These are phyloP conservation scores for Drosophila kambysellisi DNA, from an alignment of 2,888 invertebrate genomes.

Conservation along the genomic window DNA sequence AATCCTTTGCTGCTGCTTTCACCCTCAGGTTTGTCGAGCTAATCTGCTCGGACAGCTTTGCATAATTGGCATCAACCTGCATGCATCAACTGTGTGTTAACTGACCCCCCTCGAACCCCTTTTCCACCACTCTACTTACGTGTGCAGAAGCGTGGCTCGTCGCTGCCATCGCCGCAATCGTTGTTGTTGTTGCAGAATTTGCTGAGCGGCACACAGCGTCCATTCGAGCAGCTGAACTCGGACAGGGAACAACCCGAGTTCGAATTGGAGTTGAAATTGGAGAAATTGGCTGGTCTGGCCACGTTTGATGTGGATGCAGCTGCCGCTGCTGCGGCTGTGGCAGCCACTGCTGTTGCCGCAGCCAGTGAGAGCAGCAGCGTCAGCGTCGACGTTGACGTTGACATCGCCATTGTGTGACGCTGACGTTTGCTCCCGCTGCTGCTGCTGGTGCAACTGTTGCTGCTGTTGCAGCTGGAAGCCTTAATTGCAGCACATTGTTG, in stretches of 20 bases:
- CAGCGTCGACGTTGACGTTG: constrained; percentile 54
- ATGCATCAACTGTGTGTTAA: not conserved
- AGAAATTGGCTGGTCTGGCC: constrained; percentile 71
- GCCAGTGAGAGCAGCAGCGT: constrained; percentile 58
- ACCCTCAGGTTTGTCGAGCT: constrained; percentile 28
- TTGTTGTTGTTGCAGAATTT: constrained; percentile 92
- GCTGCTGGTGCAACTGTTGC: not conserved
- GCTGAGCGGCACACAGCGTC: constrained; percentile 87
- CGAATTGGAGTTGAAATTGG: constrained; percentile 50
- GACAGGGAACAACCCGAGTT: constrained; percentile 81
- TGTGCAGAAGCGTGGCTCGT: constrained; percentile 92
- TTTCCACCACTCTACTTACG: constrained; percentile 91
- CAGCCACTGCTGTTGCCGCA: constrained; percentile 44
- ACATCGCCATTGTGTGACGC: constrained; percentile 49
- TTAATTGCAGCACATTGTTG: constrained; percentile 62
- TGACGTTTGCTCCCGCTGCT: constrained; percentile 15
- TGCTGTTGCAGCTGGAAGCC: constrained; percentile 60
- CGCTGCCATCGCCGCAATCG: constrained; percentile 92
- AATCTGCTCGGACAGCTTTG: constrained; percentile 62
- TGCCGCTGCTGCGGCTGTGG: constrained; percentile 37
- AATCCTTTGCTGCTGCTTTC: constrained; percentile 2
- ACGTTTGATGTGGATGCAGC: constrained; percentile 53
- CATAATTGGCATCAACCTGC: constrained; percentile 50
- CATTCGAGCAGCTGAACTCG: constrained; percentile 84
- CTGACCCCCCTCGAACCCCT: not conserved